phyloP scores from a whole-genome alignment of 2,113 vertebrate genomes.

The Climacteris rufus region DNA sequence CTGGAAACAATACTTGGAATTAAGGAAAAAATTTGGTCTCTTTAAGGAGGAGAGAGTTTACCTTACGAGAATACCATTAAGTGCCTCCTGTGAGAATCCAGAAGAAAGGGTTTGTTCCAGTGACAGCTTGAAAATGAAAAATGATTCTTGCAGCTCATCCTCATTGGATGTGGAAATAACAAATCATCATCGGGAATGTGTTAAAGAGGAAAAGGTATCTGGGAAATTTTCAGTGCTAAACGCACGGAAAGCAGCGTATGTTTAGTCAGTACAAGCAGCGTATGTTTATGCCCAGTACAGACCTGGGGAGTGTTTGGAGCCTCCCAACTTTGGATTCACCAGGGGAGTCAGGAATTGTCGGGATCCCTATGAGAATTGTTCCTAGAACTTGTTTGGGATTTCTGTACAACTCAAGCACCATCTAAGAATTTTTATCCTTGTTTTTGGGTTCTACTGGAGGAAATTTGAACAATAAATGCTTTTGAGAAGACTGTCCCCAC shows the following conservation, averaged over 20 bases:
- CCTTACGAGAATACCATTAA: conserved; percentile 64
- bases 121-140: conserved; percentile 13
- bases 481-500: background rate
- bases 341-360: background rate
- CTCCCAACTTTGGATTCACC: background rate
- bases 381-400: background rate
- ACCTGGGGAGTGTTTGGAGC: background rate
- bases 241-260: background rate
- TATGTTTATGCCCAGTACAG: background rate
- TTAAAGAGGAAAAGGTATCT: conserved; percentile 65
- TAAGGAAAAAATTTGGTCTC: conserved; percentile 72
- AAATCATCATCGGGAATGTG: background rate
- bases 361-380: background rate
- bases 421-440: background rate
- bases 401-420: accelerated
- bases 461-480: background rate
- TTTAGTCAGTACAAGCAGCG: background rate
- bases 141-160: background rate
- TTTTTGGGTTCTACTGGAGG: background rate
- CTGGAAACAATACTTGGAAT: conserved; percentile 57
- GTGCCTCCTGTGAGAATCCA: background rate
- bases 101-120: conserved; percentile 24
- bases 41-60: conserved; percentile 70
- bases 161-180: background rate
- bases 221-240: background rate